These are phyloP conservation scores for Lamellibrachia columna DNA, from an alignment of 2,888 invertebrate genomes.

Conservation along the genomic window DNA sequence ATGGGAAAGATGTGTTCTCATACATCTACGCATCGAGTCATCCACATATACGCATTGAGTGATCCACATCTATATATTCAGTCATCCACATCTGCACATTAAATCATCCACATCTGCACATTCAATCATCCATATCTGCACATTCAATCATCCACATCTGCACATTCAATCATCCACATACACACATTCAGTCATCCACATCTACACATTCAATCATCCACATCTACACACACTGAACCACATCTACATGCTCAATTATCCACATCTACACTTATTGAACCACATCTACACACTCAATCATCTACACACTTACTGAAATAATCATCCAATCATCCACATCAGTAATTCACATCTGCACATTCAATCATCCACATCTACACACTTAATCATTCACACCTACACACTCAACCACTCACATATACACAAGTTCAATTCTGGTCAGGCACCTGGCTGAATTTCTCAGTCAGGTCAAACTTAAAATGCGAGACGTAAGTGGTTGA, in stretches of 20 bases:
- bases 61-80: background rate
- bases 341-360: too few species aligned
- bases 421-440: background rate
- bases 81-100: background rate
- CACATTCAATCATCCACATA: background rate
- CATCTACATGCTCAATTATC: too few species aligned
- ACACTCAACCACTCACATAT: background rate
- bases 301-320: too few species aligned
- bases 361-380: too few species aligned
- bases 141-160: background rate
- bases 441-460: background rate
- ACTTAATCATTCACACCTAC: background rate
- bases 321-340: too few species aligned
- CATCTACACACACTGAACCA: too few species aligned
- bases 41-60: background rate
- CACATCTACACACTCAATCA: too few species aligned
- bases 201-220: background rate
- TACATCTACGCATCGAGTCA: background rate
- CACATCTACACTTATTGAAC: too few species aligned
- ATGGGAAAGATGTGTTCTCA: background rate
- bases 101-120: background rate
- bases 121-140: background rate
- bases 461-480: background rate
- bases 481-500: background rate
- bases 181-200: background rate